Percentiles rank a stretch among this genome's conserved stretches.
Conservation (phyloP, 2,888 invertebrate genomes). For the Scrobipalpa costella region DNA sequence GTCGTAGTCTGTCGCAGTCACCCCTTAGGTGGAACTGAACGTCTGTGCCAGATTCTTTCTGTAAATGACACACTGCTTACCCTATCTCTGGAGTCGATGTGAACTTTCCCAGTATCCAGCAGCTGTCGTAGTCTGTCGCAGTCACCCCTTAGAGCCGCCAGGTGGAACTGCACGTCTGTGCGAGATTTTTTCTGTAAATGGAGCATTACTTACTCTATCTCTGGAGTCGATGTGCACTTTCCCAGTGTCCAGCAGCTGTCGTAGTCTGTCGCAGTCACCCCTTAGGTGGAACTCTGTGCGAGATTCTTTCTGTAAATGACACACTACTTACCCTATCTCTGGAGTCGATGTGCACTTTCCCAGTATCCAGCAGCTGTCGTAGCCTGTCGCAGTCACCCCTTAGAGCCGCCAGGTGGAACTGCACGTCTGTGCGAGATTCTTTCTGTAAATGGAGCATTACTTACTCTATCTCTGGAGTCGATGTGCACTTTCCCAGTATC, state of each 20-base stretch:
- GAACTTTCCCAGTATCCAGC: conserved; percentile 95
- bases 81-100: conserved; percentile 96
- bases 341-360: conserved; percentile 97
- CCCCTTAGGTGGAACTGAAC: conserved; percentile 95
- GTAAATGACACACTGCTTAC: conserved; percentile 75
- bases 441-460: conserved; percentile 83
- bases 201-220: conserved; percentile 87
- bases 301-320: conserved; percentile 89
- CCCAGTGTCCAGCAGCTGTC: conserved; percentile 92
- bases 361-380: conserved; percentile 91
- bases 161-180: conserved; percentile 94
- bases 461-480: conserved; percentile 95
- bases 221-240: conserved; percentile 97
- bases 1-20: conserved; percentile 87
- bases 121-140: conserved; percentile 86
- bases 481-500: conserved; percentile 97
- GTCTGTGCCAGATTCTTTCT: conserved; percentile 97
- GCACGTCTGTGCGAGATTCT: conserved; percentile 95
- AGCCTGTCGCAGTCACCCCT: conserved; percentile 91
- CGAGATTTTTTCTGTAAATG: conserved; percentile 91
- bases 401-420: conserved; percentile 94
- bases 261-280: conserved; percentile 89
- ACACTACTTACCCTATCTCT: conserved; percentile 89
- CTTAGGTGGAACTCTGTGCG: conserved; percentile 94
- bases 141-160: conserved; percentile 94